A percentile compares a stretch with the other conserved stretches of the same genome.
Evolutionary conservation across 2,888 invertebrate species (phyloP).

Genomic region (Phyllotreta striolata): DNA sequence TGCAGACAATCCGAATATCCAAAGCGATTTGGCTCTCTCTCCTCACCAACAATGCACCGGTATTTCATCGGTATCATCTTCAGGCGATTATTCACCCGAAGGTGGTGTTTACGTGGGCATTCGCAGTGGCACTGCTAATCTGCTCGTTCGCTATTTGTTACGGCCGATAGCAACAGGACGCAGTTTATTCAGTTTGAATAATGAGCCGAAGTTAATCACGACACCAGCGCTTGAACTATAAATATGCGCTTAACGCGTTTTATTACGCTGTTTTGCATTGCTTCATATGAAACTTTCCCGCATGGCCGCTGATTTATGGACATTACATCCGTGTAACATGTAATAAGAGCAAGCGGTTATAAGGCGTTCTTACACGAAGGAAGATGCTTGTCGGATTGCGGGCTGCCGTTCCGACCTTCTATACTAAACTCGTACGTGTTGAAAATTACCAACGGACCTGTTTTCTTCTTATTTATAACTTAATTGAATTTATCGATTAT

Average conservation of each 20-base stretch:
- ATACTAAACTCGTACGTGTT: slow-evolving; percentile 43
- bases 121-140: slow-evolving; percentile 44
- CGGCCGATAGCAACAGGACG: slow-evolving; percentile 53
- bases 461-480: slow-evolving; percentile 54
- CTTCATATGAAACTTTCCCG: slow-evolving; percentile 59
- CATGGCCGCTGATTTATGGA: slow-evolving; percentile 58
- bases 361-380: slow-evolving; percentile 54
- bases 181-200: slow-evolving; percentile 57
- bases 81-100: slow-evolving; percentile 38
- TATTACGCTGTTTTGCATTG: slow-evolving; percentile 59
- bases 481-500: slow-evolving; percentile 56
- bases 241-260: slow-evolving; percentile 60
- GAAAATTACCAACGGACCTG: slow-evolving; percentile 52
- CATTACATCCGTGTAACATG: slow-evolving; percentile 57
- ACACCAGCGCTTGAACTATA: slow-evolving; percentile 58
- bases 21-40: slow-evolving; percentile 15
- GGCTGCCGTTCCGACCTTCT: slow-evolving; percentile 40
- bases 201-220: slow-evolving; percentile 59
- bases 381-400: slow-evolving; percentile 54
- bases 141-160: slow-evolving; percentile 49
- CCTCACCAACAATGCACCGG: slow-evolving; percentile 22
- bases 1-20: background rate
- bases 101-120: slow-evolving; percentile 40
- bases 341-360: slow-evolving; percentile 56
- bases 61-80: slow-evolving; percentile 36